Evolutionary conservation across 1,140 invertebrate genomes (phyloP).

Genomic region (Bombus fervidus): DNA sequence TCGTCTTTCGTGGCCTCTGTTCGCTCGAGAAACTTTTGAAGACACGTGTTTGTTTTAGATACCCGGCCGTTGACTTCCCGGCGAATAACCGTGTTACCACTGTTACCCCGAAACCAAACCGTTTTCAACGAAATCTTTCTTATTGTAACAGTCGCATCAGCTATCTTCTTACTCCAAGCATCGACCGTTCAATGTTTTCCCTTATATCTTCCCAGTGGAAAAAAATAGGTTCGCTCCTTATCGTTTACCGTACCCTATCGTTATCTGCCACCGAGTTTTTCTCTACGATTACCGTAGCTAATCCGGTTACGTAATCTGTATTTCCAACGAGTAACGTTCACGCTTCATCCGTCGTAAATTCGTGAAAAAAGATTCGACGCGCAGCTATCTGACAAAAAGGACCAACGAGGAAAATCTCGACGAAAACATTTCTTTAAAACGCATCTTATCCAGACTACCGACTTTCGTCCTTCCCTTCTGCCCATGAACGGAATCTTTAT

Average conservation of each 20-base stretch:
- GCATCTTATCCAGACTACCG: background rate
- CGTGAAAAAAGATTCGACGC: background rate
- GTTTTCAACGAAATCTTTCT: conserved; percentile 34
- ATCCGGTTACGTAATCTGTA: conserved; percentile 1
- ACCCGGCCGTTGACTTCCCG: conserved; percentile 79
- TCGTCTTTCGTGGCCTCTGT: conserved; percentile 53
- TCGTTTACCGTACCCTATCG: conserved; percentile 15
- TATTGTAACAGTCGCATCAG: background rate
- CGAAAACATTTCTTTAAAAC: background rate
- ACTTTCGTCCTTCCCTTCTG: background rate
- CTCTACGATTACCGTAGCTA: background rate
- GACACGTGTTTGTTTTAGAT: conserved; percentile 81
- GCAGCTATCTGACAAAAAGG: too few species aligned
- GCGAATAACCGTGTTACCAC: conserved; percentile 68
- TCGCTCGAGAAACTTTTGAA: conserved; percentile 57
- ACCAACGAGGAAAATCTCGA: background rate
- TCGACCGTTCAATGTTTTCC: background rate
- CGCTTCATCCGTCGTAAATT: background rate
- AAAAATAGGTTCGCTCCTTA: background rate
- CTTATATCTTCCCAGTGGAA: background rate
- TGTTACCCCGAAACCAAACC: conserved; percentile 60
- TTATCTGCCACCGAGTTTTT: conserved; percentile 13
- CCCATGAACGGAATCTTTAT: conserved; percentile 24
- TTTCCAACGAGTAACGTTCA: background rate
- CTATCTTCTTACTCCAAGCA: background rate